Evolutionary conservation across 2,888 invertebrate genomes (phyloP).

Genomic region (Apamea epomidion): DNA sequence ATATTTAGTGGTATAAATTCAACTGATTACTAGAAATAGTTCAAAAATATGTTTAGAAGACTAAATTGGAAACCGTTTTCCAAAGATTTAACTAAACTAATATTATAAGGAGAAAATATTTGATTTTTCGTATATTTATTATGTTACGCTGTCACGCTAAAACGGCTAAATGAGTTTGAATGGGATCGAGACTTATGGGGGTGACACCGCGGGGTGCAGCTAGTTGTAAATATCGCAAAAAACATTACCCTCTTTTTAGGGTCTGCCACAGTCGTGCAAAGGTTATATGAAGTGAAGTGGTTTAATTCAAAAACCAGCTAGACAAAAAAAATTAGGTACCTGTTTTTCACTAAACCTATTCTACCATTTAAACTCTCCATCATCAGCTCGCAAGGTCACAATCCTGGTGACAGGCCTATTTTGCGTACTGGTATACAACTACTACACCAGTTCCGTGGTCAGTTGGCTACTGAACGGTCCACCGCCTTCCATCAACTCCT

Average conservation of each 20-base stretch:
- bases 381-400: conserved; percentile 78
- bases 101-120: no score
- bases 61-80: not conserved
- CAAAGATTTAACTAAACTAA: not conserved
- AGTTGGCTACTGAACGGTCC: conserved; percentile 89
- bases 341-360: no score
- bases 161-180: not conserved
- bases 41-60: not conserved
- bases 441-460: conserved; percentile 91
- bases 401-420: conserved; percentile 81
- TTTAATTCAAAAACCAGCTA: not conserved
- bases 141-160: not conserved
- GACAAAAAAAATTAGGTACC: not conserved
- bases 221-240: not conserved
- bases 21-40: not conserved
- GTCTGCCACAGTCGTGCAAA: not conserved
- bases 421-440: conserved; percentile 88
- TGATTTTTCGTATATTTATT: no score
- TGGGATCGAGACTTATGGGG: no score
- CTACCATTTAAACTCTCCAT: not conserved
- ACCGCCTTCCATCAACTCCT: conserved; percentile 86
- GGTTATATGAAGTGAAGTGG: not conserved
- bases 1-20: not conserved
- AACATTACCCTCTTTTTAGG: not conserved
- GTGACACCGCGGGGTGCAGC: no score